Conservation (phyloP, 2,113 vertebrate genomes). For the Forbesichthys agassizii region DNA sequence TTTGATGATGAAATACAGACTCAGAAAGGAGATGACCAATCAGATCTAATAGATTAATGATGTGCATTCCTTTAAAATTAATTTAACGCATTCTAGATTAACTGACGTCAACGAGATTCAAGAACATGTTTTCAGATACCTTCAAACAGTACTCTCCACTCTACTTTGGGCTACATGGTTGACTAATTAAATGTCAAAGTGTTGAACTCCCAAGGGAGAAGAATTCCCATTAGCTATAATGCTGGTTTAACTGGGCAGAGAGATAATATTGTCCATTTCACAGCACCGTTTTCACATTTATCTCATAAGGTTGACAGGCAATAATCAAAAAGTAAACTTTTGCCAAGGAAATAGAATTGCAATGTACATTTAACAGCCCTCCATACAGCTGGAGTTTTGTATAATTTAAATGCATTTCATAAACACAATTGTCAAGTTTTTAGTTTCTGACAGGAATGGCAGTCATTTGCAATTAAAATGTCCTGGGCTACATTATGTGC, state of each 20-base stretch:
- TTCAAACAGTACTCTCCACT: background rate
- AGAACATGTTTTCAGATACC: background rate
- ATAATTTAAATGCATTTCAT: too few relatives aligned
- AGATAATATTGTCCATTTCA: constrained; percentile 25
- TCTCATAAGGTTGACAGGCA: background rate
- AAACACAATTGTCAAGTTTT: too few relatives aligned
- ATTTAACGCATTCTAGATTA: constrained; percentile 11
- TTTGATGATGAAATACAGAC: background rate
- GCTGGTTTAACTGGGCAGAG: constrained; percentile 9
- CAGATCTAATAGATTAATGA: background rate
- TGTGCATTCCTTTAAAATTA: background rate
- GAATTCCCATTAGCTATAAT: constrained; percentile 18
- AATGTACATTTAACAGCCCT: too few relatives aligned
- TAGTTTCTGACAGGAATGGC: too few relatives aligned
- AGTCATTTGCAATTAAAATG: too few relatives aligned
- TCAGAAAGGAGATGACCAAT: background rate
- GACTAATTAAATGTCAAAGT: constrained; percentile 36
- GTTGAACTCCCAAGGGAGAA: constrained; percentile 11
- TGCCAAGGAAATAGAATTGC: too few relatives aligned
- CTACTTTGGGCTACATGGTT: background rate
- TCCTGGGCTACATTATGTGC: too few relatives aligned
- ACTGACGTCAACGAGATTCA: background rate
- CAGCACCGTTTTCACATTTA: background rate
- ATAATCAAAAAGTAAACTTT: constrained; percentile 15
- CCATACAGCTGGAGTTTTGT: too few relatives aligned